Evolutionary conservation across 2,113 vertebrate species (phyloP), one percentile per base, ranked within the genome.

Genomic region (Mastomys coucha): DNA sequence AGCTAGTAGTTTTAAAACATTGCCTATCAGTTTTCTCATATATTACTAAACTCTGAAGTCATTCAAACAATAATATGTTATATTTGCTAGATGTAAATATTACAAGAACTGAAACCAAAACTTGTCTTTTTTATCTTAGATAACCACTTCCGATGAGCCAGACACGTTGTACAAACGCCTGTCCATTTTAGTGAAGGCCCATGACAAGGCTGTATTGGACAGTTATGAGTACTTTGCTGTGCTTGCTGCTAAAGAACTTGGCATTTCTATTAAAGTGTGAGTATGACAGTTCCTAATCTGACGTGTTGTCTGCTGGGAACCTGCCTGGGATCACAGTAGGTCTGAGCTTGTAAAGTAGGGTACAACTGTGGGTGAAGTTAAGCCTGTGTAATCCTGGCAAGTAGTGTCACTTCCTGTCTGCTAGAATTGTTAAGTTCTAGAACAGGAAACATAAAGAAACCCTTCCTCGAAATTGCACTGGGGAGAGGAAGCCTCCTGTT

Each of bases 171-270:
- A 99, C 96, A 99, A 99, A 98, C 99, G 98, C 89, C 95, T 99
- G 92, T 98, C 98, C 0, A 97, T 99, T 97, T 96, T 99, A 98
- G 99, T 99, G 89, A 99, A 99, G 98, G 98, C 99, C 93, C 99
- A 99, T 0, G 99, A 99, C 98, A 99, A 95, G 91, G 97, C 99
- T 3, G 99, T 99, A 39, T 97, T 99, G 98, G 99, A 99, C 98
- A 99, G 99, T 97, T 99, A 99, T 13, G 99, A 99, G 94, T 99
- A 99, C 94, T 99, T 99, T 86, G 99, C 99, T 4, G 99, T 99
- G 42, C 98, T 99, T 98, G 99, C 99, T 84, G 99, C 99, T 42
- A 98, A 99, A 94, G 99, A 99, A 97, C 99, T 99, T 92, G 99
- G 99, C 69, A 98, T 99, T 91, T 98, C 97, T 81, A 36, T 99